Base-by-base conservation (phyloP, 2,888 invertebrate species). In the Monopis laevigella region DNA sequence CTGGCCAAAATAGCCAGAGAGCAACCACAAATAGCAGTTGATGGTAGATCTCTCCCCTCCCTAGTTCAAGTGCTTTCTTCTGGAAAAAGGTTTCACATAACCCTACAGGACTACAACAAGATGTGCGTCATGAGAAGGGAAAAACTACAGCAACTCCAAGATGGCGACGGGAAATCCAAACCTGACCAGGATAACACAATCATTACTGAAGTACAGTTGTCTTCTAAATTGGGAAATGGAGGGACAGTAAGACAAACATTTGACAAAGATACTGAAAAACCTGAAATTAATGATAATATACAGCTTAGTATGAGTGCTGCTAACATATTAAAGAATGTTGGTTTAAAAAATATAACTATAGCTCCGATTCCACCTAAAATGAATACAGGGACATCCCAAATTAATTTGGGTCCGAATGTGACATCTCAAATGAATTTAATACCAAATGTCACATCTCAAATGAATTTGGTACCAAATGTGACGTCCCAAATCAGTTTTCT, bases 11-110 rank as follows among this genome's bases (percentile, higher is more conserved):
- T 72, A 5, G 66, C 68, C 2, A 65, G 71, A 1, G 82, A 82
- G 48, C 74, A 80, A 2, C 70, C 83, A 0, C 85, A 84, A 51
- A 69, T 83, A 48, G 87, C 82, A 0, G 85, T 80, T 1, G 86
- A 84, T 55, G 86, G 83, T 0, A 81, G 83, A 39, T 74, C 75
- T 29, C 63, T 86, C 48, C 86, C 86, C 2, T 86, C 86, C 43
- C 69, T 88, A 14, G 87, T 89, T n/a, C 88, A 89, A 54, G 88
- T 89, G 1, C 86, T 88, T 58, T 88, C 89, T 0, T 87, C 89
- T 1, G 90, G 90, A n/a, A 88, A 88, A 55, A 87, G 90, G 0
- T 90, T 88, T 64, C 89, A 90, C 59, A 87, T 92, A 52, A 89
- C 89, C 2, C 82, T 91, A 24, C 86, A 88, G 39, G 91, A 92